Percentiles rank a stretch among this genome's conserved stretches.
Evolutionary conservation across 2,113 vertebrate genomes (phyloP).

Genomic region (Phodopus roborovskii): DNA sequence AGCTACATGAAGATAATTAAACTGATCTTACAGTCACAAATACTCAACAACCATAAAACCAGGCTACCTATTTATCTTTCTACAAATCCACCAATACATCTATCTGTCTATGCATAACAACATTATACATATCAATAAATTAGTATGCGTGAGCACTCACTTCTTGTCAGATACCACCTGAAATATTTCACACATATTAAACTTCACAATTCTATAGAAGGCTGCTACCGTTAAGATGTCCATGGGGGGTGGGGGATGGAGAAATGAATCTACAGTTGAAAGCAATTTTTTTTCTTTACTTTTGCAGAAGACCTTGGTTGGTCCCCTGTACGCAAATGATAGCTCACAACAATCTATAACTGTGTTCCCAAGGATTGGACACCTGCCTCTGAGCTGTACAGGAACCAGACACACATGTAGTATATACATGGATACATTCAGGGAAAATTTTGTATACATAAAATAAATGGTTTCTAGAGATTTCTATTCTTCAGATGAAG

Average conservation of each 20-base stretch:
- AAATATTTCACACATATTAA: neutral
- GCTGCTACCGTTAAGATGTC: neutral
- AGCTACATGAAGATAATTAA: neutral
- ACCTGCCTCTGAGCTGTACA: neutral
- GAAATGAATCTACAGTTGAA: neutral
- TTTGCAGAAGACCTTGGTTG: neutral
- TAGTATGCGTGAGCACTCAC: neutral
- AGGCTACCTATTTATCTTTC: neutral
- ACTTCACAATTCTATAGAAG: neutral
- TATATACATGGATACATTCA: neutral
- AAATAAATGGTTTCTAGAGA: neutral
- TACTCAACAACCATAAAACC: neutral
- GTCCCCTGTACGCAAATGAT: neutral
- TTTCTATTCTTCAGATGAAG: conserved; percentile 11
- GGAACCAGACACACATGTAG: neutral
- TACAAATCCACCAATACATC: neutral
- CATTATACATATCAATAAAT: too few species aligned
- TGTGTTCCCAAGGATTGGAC: neutral
- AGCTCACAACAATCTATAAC: neutral
- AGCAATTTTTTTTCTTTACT: neutral
- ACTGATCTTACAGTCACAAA: neutral
- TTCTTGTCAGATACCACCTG: neutral
- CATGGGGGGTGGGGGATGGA: neutral
- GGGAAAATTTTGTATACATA: neutral
- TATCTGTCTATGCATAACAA: neutral